Percentiles rank a stretch among this genome's conserved stretches.
phyloP scores from a whole-genome alignment of 2,113 vertebrate genomes.

The Strigops habroptila region DNA sequence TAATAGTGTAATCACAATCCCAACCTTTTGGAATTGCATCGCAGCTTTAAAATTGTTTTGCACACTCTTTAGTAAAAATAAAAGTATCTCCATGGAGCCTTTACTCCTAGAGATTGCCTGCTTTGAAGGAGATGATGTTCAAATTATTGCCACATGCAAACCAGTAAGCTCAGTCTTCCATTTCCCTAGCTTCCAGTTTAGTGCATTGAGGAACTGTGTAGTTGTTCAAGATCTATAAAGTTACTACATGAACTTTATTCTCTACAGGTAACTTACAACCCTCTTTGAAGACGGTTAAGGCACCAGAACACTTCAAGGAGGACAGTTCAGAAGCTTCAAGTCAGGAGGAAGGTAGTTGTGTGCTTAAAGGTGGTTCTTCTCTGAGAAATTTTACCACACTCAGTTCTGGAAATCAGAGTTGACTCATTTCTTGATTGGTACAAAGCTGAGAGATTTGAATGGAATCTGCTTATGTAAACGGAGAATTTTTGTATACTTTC shows the following conservation, averaged over 20 bases:
- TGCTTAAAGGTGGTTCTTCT: slow-evolving; percentile 19
- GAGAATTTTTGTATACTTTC: not conserved
- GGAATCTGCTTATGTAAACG: not conserved
- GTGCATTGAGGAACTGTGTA: not conserved
- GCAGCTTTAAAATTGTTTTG: not conserved
- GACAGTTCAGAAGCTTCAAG: slow-evolving; percentile 94
- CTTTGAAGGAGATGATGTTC: not conserved
- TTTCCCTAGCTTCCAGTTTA: not conserved
- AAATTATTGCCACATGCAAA: not conserved
- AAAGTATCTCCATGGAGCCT: not conserved
- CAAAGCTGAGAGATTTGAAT: not conserved
- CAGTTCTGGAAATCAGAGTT: slow-evolving; percentile 7
- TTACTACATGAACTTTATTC: slow-evolving; percentile 64
- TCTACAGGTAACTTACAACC: slow-evolving; percentile 81
- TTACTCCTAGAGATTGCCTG: not conserved
- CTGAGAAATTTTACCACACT: slow-evolving; percentile 5
- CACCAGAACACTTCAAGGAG: slow-evolving; percentile 81
- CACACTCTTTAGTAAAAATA: not conserved
- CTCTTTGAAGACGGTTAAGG: slow-evolving; percentile 79
- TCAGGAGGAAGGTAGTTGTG: slow-evolving; percentile 89
- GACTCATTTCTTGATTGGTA: not conserved
- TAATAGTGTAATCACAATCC: not conserved
- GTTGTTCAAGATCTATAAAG: slow-evolving; percentile 25
- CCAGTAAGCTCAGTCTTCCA: not conserved
- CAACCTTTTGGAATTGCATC: not conserved